Evolutionary conservation across 2,797 vertebrate species (phyloP).

Genomic region (Helarctos malayanus): DNA sequence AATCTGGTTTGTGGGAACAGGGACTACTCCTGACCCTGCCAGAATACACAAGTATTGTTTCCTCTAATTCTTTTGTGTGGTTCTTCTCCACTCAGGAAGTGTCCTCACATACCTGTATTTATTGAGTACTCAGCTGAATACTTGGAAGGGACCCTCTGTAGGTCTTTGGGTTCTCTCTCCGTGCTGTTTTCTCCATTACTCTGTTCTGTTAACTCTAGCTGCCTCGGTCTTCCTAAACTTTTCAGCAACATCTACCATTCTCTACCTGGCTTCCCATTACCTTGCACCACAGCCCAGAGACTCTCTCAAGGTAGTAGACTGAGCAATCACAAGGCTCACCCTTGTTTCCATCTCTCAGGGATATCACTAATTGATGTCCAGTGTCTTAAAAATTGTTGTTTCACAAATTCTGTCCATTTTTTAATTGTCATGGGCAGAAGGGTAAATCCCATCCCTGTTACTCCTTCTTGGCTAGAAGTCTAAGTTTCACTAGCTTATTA

Average conservation of each 20-base stretch:
- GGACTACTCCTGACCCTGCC: neutral
- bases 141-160: neutral
- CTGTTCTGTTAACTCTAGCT: neutral
- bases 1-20: neutral
- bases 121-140: neutral
- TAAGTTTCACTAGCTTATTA: constrained; percentile 10
- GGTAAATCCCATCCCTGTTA: constrained; percentile 10
- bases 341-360: neutral
- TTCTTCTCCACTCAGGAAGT: neutral
- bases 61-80: neutral
- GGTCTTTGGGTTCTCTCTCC: neutral
- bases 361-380: neutral
- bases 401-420: neutral
- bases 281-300: constrained; percentile 5
- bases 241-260: neutral
- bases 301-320: neutral
- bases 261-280: neutral
- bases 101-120: neutral
- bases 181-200: neutral
- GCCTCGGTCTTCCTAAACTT: neutral
- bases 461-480: neutral
- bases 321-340: neutral
- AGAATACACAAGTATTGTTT: neutral
- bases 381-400: constrained; percentile 5
- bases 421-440: neutral